These are phyloP conservation scores for Psittacula echo DNA, from an alignment of 2,797 vertebrate genomes.

Conservation along the genomic window DNA sequence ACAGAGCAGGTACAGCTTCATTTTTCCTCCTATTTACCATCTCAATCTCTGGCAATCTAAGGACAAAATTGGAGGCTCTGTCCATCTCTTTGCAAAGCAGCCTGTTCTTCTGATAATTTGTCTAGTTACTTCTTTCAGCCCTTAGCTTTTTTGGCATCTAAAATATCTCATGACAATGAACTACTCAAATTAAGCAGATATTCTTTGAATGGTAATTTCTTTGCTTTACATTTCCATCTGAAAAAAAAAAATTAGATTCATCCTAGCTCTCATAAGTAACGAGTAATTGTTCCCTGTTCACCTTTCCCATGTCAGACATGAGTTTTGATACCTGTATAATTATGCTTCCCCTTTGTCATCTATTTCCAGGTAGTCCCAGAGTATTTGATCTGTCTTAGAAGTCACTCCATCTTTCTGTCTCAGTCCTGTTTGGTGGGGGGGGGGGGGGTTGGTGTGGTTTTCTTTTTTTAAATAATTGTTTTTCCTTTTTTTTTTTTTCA, in stretches of 20 bases:
- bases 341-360: background rate
- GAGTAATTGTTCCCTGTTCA: background rate
- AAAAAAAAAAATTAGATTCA: constrained; percentile 6
- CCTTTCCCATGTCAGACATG: background rate
- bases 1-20: background rate
- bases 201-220: constrained; percentile 14
- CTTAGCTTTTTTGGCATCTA: background rate
- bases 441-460: background rate
- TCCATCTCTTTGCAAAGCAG: background rate
- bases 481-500: background rate
- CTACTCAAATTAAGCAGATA: constrained; percentile 8
- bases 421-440: background rate
- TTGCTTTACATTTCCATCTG: background rate
- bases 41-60: background rate
- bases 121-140: background rate
- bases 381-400: background rate
- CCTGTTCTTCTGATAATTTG: background rate
- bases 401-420: background rate
- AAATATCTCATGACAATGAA: background rate
- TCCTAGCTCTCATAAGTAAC: background rate
- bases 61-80: background rate
- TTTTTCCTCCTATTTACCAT: background rate
- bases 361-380: background rate
- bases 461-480: background rate
- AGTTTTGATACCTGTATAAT: background rate